phyloP scores from a whole-genome alignment of 2,888 invertebrate species.

The Sclerodermus sp. region DNA sequence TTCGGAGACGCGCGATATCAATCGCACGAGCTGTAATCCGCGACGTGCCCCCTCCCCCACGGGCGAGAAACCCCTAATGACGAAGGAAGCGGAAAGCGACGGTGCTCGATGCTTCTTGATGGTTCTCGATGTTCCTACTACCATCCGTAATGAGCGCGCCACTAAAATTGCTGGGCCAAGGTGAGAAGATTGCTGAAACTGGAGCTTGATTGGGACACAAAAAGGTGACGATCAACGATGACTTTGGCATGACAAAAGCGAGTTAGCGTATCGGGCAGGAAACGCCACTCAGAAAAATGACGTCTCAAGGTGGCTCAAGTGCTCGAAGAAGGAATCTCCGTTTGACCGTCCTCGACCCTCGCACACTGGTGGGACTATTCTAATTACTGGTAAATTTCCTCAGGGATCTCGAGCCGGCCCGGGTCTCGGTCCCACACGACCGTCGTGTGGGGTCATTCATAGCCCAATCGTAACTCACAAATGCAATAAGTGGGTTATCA shows the following conservation, averaged over 20 bases:
- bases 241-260: slow-evolving; percentile 42
- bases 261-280: slow-evolving; percentile 40
- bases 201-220: slow-evolving; percentile 55
- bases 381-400: neutral
- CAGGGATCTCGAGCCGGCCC: too few relatives aligned
- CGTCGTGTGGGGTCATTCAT: too few relatives aligned
- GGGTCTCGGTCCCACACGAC: too few relatives aligned
- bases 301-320: slow-evolving; percentile 47
- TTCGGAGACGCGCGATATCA: too few relatives aligned
- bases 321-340: neutral
- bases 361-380: neutral
- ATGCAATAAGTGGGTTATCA: too few relatives aligned
- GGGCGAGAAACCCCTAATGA: neutral
- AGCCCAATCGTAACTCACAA: too few relatives aligned
- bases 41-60: neutral
- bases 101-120: too few relatives aligned
- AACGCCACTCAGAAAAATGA: slow-evolving; percentile 54
- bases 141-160: neutral
- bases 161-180: slow-evolving; percentile 23
- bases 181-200: slow-evolving; percentile 49
- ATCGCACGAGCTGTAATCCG: too few relatives aligned
- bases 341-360: slow-evolving; percentile 1
- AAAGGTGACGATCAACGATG: slow-evolving; percentile 52
- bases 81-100: too few relatives aligned
- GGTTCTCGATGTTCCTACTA: too few relatives aligned